Percentiles rank a stretch among this genome's conserved stretches.
phyloP scores from a whole-genome alignment of 2,888 invertebrate genomes.

The Apotomis capreana region DNA sequence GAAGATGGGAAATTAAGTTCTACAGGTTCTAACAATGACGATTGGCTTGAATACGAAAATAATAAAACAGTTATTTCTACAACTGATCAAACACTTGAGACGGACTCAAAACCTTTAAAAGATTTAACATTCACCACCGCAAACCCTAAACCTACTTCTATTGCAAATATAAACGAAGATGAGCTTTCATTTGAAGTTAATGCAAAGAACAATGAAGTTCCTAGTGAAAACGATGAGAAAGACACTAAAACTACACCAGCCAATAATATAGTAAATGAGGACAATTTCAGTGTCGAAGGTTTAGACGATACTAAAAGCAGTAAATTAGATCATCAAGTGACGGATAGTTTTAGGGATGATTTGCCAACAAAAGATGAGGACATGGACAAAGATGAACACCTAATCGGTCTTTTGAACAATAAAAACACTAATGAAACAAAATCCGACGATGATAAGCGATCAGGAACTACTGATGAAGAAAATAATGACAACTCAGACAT shows the following conservation, averaged over 20 bases:
- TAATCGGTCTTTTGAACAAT: constrained; percentile 55
- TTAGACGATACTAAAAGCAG: not conserved
- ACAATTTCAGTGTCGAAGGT: not conserved
- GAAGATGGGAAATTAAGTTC: constrained; percentile 30
- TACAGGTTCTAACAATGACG: constrained; percentile 53
- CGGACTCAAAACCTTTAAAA: constrained; percentile 64
- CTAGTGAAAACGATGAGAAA: constrained; percentile 41
- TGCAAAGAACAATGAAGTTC: constrained; percentile 47
- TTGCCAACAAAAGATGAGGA: constrained; percentile 53
- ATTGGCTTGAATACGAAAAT: constrained; percentile 61
- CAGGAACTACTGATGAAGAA: constrained; percentile 1
- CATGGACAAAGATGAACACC: constrained; percentile 52
- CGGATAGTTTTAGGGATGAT: constrained; percentile 5
- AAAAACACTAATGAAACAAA: constrained; percentile 46
- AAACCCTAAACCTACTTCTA: not conserved
- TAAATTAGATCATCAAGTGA: constrained; percentile 3
- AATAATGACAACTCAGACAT: constrained; percentile 58
- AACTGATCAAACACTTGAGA: constrained; percentile 49
- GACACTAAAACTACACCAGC: constrained; percentile 33
- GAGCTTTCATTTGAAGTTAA: constrained; percentile 52
- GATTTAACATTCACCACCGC: constrained; percentile 43
- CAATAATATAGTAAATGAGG: not conserved
- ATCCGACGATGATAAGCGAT: too few species aligned
- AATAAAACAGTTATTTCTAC: constrained; percentile 11
- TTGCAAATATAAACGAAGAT: constrained; percentile 43